Conservation (phyloP, 2,888 invertebrate species). For the Syritta pipiens region DNA sequence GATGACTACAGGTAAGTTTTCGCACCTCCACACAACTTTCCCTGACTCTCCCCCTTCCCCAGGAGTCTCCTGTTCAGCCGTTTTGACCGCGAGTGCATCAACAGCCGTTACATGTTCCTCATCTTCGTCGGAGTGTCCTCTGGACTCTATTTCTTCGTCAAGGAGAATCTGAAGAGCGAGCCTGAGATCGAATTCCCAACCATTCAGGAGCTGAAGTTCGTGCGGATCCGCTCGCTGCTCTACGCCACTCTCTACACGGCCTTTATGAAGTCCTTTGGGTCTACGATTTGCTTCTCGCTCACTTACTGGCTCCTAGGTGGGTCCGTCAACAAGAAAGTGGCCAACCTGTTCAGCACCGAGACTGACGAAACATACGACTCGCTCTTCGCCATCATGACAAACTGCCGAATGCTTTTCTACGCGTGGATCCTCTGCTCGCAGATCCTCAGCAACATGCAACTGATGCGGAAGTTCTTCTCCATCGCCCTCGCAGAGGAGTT, state of each 20-base stretch:
- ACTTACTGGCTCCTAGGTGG: slow-evolving; percentile 84
- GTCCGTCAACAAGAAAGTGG: slow-evolving; percentile 80
- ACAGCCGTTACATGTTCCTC: slow-evolving; percentile 85
- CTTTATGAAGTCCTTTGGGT: slow-evolving; percentile 82
- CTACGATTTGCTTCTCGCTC: slow-evolving; percentile 82
- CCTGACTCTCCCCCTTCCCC: too few relatives aligned
- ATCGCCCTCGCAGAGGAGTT: slow-evolving; percentile 86
- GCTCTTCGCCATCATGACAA: slow-evolving; percentile 76
- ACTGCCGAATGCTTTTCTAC: slow-evolving; percentile 81
- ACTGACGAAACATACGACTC: slow-evolving; percentile 73
- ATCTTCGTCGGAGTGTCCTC: slow-evolving; percentile 85
- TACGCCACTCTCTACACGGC: slow-evolving; percentile 82
- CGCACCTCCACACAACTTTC: too few relatives aligned
- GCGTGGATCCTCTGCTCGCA: slow-evolving; percentile 86
- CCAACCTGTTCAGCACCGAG: slow-evolving; percentile 80
- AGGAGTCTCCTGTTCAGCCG: slow-evolving; percentile 40
- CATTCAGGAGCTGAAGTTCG: slow-evolving; percentile 85
- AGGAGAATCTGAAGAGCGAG: slow-evolving; percentile 72
- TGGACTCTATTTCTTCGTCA: slow-evolving; percentile 81
- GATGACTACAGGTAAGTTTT: slow-evolving; percentile 81
- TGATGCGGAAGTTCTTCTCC: slow-evolving; percentile 86
- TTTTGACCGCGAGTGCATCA: slow-evolving; percentile 80
- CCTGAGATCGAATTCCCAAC: slow-evolving; percentile 83
- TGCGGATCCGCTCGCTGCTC: slow-evolving; percentile 83
- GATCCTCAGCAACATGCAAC: slow-evolving; percentile 85